These are phyloP conservation scores for Eospalax fontanierii DNA, from an alignment of 2,797 vertebrate species.

Conservation along the genomic window DNA sequence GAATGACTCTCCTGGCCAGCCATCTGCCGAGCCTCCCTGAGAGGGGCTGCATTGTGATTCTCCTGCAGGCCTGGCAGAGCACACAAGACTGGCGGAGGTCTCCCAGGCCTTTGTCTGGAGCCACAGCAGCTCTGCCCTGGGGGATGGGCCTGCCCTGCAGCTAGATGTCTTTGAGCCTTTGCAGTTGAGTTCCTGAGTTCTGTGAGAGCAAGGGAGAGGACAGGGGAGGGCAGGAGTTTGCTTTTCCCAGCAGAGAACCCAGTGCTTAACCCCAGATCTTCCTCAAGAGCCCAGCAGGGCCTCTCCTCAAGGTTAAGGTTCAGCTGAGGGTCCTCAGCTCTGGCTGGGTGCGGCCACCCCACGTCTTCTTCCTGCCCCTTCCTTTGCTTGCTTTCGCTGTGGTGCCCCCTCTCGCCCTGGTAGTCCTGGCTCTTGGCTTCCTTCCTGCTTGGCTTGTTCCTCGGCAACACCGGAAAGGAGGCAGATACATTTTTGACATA, in stretches of 20 bases:
- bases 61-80: neutral
- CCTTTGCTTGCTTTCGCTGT: fast-evolving
- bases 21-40: conserved; percentile 11
- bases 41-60: neutral
- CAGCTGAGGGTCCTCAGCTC: neutral
- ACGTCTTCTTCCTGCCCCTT: fast-evolving
- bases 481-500: neutral
- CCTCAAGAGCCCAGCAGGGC: neutral
- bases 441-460: neutral
- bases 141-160: neutral
- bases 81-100: neutral
- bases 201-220: no score
- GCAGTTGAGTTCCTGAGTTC: fast-evolving
- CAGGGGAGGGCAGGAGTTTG: neutral
- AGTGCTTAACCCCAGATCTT: neutral
- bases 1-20: neutral
- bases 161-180: neutral
- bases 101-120: neutral
- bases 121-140: fast-evolving
- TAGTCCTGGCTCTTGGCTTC: neutral
- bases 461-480: neutral
- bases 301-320: neutral
- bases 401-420: fast-evolving
- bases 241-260: neutral
- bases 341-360: no score